Base-by-base conservation (phyloP, 2,888 invertebrate species). In the Monoplex corrugatus region DNA sequence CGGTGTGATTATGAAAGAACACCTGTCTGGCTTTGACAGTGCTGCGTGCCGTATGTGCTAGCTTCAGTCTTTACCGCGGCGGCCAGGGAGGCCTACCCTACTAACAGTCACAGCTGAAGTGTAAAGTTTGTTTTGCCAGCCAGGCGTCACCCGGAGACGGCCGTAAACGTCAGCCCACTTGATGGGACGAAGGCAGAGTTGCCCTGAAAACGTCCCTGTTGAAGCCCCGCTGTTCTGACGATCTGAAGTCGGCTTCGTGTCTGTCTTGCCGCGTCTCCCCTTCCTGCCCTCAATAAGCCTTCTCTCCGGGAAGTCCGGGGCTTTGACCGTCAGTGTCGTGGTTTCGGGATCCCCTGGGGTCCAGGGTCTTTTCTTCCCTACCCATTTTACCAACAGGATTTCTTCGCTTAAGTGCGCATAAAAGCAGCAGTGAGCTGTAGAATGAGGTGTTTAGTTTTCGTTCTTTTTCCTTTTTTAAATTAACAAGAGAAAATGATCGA, bases 181-280 rank as follows among this genome's bases (percentile, higher is more conserved):
- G 8, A 19, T 19, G 50, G 50, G 50, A 19, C 8, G 50, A 50
- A 50, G 50, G 50, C 50, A 8, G 50, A 19, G 50, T 50, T 50
- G 8, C 50, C 19, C 8, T 50, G 50, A 50, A 50, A 50, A 19
- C 50, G 50, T 50, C 50, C 8, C 19, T 13, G 68, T n/a, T 5
- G 68, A 68, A n/a, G 68, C n/a, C 68, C 68, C 28, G 68, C 68
- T 68, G 68, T 68, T 68, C 68, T 68, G 68, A 68, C 68, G 68
- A 68, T 68, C 68, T 28, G 68, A 68, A 5, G 68, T n/a, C 68
- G 68, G 68, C 68, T 68, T 68, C 68, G 16, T 68, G 68, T 68
- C 68, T 19, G 28, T n/a, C 68, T 68, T n/a, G 28, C 68, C 68
- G n/a, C 16, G 68, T 68, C 68, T 68, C 68, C 28, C 68, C 28